A percentile compares a stretch with the other conserved stretches of the same genome.
Conservation (phyloP, 2,113 vertebrate genomes). For the Mugil cephalus region DNA sequence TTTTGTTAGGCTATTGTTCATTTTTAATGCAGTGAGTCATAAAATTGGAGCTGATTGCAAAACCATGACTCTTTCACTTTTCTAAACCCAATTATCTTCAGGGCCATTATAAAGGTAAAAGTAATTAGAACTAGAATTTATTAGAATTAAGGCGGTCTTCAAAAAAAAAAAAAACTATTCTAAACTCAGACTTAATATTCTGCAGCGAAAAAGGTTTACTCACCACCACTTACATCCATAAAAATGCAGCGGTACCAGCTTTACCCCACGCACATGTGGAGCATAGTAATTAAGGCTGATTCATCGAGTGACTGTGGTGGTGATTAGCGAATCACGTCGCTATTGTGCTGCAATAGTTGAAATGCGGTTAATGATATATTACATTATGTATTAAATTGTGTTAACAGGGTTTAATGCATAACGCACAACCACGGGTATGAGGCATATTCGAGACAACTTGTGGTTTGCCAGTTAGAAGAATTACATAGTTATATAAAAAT, state of each 20-base stretch:
- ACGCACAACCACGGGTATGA: neutral
- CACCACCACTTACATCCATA: slow-evolving; percentile 42
- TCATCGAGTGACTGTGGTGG: slow-evolving; percentile 55
- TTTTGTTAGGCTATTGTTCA: slow-evolving; percentile 31
- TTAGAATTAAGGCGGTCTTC: slow-evolving; percentile 43
- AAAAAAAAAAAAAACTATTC: slow-evolving; percentile 8
- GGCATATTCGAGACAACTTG: neutral
- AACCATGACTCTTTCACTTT: slow-evolving; percentile 44
- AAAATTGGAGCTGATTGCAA: slow-evolving; percentile 42
- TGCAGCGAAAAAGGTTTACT: slow-evolving; percentile 42
- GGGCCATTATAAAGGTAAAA: slow-evolving; percentile 40
- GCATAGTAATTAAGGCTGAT: slow-evolving; percentile 65
- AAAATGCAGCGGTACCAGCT: slow-evolving; percentile 24
- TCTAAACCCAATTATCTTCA: slow-evolving; percentile 45
- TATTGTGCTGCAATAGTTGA: slow-evolving; percentile 54
- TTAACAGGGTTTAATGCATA: slow-evolving; percentile 36
- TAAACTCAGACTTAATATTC: slow-evolving; percentile 48
- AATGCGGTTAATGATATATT: slow-evolving; percentile 60
- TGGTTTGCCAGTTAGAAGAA: slow-evolving; percentile 5
- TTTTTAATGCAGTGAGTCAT: slow-evolving; percentile 41
- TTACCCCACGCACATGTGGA: slow-evolving; percentile 35
- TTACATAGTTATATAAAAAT: neutral
- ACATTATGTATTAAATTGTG: slow-evolving; percentile 59
- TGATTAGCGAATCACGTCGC: slow-evolving; percentile 63
- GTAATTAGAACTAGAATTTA: slow-evolving; percentile 54